Base-by-base conservation (phyloP, 92 coral and sea anemone species). In the Galaxea fascicularis region DNA sequence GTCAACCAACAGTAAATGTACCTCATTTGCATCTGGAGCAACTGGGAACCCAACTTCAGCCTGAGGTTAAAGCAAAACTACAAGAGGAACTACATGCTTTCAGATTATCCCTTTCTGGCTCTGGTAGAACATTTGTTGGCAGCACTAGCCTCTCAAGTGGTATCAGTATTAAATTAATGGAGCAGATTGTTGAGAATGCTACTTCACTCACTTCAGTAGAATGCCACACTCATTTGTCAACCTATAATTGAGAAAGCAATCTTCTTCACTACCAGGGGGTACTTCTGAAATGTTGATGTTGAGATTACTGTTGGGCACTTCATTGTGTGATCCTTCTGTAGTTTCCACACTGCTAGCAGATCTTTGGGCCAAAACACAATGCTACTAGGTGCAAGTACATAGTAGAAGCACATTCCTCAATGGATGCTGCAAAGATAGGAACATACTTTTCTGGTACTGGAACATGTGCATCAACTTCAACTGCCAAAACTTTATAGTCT, bases 201-300 rank as follows among this genome's bases (percentile, higher is more conserved):
- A 17, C 10, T 18, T 18, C 20, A 13, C 12, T 52, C 15, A 52
- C 58, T 18, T 52, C 58, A 52, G 20, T 52, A 13, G 58, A 52
- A 52, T 35, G 41, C n/a, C n/a, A n/a, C n/a, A n/a, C n/a, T n/a
- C n/a, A n/a, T n/a, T n/a, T n/a, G n/a, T n/a, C 18, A 76, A 41
- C 4, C 86, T 89, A 84, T 93, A 90, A 77, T 93, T 93, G 86
- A 93, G 71, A 8, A 54, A 70, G 46, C 89, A 18, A 76, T 89
- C 93, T 58, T 66, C 90, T 74, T 82, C 56, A 17, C 46, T 46
- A 22, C 63, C 65, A 26, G 75, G 51, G 17, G 84, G 75, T n/a
- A 79, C 66, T 20, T 66, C 66, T 44, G 76, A 46, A 44, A 31
- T 73, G 73, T 46, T 82, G 22, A 73, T 65, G 21, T 62, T 62